Base-by-base conservation (phyloP, 2,888 invertebrate species). In the Rhingia rostrata region DNA sequence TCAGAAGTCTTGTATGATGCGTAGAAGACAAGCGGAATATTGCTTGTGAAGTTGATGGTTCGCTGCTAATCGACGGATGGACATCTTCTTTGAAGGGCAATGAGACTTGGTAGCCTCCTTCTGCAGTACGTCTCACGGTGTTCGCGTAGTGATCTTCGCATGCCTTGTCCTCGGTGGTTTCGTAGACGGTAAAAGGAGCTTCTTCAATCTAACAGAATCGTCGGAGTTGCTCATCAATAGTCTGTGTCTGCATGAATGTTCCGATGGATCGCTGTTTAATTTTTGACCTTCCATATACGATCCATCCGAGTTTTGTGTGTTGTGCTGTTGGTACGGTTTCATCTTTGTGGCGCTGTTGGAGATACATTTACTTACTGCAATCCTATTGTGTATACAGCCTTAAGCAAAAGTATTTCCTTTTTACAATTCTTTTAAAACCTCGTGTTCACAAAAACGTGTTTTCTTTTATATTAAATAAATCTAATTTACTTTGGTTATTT, bases 1-100 rank as follows among this genome's bases (percentile, higher is more conserved):
- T 64, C 74, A 2, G 47, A 33, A 2, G 81, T 69, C 3, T 56
- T 60, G 7, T 47, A 51, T 0, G 80, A 86, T 0, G 86, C 83
- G 7, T 87, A 81, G 12, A 87, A 87, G 0, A 86, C 69, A 60
- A 3, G n/a, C 41, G 3, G 35, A 2, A 9, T 66, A 53, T 22
- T 22, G 22, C 22, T 22, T 22, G 22, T 22, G 22, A 22, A 22
- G 22, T 22, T 22, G 22, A 22, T 22, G 22, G 22, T 22, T 22
- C 22, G 22, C 41, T 7, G 3, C 39, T 10, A 10, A 39, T 7
- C 7, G 10, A 7, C 10, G 39, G 39, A 10, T 6, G 10, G 10
- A 39, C 39, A 6, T 39, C n/a, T 39, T 39, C 4, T 7, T 39
- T 39, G 10, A 39, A 39, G 9, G 39, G 39, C 7, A 39, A 10